Base-by-base conservation (phyloP, 2,113 vertebrate species). In the Toxostoma redivivum region DNA sequence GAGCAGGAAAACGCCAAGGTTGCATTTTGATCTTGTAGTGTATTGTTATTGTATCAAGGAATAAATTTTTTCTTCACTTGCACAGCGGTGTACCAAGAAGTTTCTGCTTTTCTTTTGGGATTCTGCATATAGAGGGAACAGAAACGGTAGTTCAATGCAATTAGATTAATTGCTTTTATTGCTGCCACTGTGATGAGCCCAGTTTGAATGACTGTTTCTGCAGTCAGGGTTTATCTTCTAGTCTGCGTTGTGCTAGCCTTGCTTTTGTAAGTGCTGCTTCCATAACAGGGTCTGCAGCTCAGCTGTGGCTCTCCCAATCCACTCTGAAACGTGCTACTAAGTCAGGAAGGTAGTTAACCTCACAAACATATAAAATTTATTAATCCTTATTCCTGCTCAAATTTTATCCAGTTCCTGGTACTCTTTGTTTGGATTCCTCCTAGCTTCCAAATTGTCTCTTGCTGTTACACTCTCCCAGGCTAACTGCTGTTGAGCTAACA, bases 171-270 rank as follows among this genome's bases (percentile, higher is more conserved):
- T 69, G 38, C 16, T 80, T 85, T 67, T 69, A 31, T 77, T 11
- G 2, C 12, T 27, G 24, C 10, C 2, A 4, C 33, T 62, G 15
- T 45, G 33, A 61, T 40, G 12, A 88, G 40, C 23, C 13, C 38
- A 37, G 33, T 65, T 71, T 5, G 2, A 66, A 25, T 18, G 66
- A 40, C 9, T 47, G 19, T 61, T 50, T 69, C 10, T 16, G 33
- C 31, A 65, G 54, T 51, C 30, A 81, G 67, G 9, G 33, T 18
- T 81, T 66, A 40, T 23, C 11, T 81, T 35, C 69, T 40, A 42
- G 51, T 60, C 44, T 71, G 28, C 6, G 24, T 54, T 0, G 0
- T 62, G 31, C 54, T 40, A 12, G 37, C 24, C 20, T n/a, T 84
- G 47, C 17, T 58, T 81, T 58, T 61, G 21, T 33, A 79, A 74